Evolutionary conservation across 2,113 vertebrate species (phyloP).

Genomic region (Perognathus longimembris): DNA sequence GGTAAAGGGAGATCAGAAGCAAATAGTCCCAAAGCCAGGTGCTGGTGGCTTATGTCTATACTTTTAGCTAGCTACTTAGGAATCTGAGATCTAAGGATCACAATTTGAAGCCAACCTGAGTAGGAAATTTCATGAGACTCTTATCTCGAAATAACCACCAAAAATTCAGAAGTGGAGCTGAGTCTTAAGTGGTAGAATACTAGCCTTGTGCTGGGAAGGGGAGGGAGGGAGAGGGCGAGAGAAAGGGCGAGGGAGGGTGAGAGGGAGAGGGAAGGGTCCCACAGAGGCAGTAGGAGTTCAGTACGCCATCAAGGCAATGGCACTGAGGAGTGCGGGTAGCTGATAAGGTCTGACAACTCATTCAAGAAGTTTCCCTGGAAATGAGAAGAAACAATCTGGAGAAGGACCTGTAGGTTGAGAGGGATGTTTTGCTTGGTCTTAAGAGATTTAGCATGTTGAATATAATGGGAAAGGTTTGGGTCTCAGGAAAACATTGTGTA

Average conservation of each 20-base stretch:
- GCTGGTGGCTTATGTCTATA: too few relatives aligned
- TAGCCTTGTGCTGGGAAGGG: too few relatives aligned
- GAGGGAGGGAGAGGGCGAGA: too few relatives aligned
- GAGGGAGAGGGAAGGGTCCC: background rate
- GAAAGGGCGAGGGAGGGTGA: too few relatives aligned
- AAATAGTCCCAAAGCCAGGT: background rate
- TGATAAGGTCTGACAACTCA: background rate
- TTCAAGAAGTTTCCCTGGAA: background rate
- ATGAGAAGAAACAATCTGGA: background rate
- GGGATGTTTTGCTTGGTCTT: background rate
- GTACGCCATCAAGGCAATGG: background rate
- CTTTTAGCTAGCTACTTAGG: too few relatives aligned
- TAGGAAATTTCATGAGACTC: too few relatives aligned
- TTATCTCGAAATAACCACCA: too few relatives aligned
- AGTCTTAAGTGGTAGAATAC: too few relatives aligned
- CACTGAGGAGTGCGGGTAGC: background rate
- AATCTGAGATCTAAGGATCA: too few relatives aligned
- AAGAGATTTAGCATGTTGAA: slow-evolving; percentile 18
- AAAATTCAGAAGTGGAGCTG: too few relatives aligned
- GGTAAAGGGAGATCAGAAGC: background rate
- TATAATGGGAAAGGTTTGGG: background rate
- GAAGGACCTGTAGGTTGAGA: background rate
- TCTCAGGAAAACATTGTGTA: background rate
- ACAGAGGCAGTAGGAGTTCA: background rate
- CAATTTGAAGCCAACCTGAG: too few relatives aligned